Base-by-base conservation (phyloP, 1,140 invertebrate species). In the Augochlora pura region DNA sequence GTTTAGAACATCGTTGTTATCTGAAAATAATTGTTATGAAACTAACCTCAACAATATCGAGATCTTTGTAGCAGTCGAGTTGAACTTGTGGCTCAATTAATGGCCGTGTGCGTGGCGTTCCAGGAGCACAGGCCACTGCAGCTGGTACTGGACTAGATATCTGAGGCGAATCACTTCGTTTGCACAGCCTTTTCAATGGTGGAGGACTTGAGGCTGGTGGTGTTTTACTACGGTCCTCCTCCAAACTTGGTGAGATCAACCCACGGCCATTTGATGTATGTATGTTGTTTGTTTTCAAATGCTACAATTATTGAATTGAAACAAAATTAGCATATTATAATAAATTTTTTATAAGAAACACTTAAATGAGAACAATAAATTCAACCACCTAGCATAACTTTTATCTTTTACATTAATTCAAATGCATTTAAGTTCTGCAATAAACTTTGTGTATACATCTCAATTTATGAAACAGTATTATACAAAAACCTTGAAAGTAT, bases 141-240 rank as follows among this genome's bases (percentile, higher is more conserved):
- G 87, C 81, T 77, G 92, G 89, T 89, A 91, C 87, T 88, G 92
- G 92, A 93, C 92, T 93, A 93, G 92, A 93, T 87, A 91, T 92
- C 88, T 90, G 91, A 88, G 92, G 92, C 89, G 92, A 93, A 91
- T 93, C 92, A 90, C 90, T 93, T 92, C 88, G 90, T 92, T 93
- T 92, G 83, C 92, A 93, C 90, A 93, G 92, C 92, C 92, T 93
- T 92, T 93, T 93, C 63, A 93, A 76, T 63, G 92, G 92, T 89
- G 92, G 92, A 87, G 92, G 92, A 88, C 91, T 93, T 67, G 92
- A 92, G 68, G 91, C 72, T 83, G 92, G 90, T 86, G 92, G 90
- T 71, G 91, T 89, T 91, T 91, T 93, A 85, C 91, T 93, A 73
- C 89, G 90, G 76, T 93, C 92, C 67, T 93, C 92, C 85, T 93